Conservation (phyloP, 1,140 invertebrate species). For the Drosophila nebulosa region DNA sequence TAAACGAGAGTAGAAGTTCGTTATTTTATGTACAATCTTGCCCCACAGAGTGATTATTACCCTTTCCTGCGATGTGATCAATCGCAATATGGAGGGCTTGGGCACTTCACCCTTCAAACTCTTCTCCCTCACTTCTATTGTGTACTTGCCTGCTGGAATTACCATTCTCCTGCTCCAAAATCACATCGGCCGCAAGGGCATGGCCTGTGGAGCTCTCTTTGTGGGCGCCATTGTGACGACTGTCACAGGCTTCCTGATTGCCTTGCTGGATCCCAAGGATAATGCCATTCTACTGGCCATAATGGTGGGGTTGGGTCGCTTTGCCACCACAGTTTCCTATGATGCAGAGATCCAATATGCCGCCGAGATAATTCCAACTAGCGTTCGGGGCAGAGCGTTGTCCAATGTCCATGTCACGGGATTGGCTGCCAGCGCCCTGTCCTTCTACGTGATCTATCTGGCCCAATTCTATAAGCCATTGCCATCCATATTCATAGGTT, state of each 20-base stretch:
- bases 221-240: constrained; percentile 82
- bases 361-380: constrained; percentile 86
- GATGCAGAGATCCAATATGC: constrained; percentile 85
- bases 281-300: constrained; percentile 58
- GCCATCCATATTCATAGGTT: constrained; percentile 83
- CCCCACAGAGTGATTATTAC: constrained; percentile 83
- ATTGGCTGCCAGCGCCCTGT: constrained; percentile 77
- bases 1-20: not conserved
- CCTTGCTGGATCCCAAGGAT: constrained; percentile 40
- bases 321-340: constrained; percentile 85
- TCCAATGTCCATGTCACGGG: constrained; percentile 82
- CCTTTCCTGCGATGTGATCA: constrained; percentile 84
- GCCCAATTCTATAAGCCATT: constrained; percentile 82
- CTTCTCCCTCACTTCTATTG: constrained; percentile 82
- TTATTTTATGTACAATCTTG: not conserved
- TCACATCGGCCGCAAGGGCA: constrained; percentile 82
- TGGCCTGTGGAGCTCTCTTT: constrained; percentile 82
- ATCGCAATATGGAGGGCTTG: constrained; percentile 83
- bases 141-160: constrained; percentile 83
- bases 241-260: constrained; percentile 54
- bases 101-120: constrained; percentile 83
- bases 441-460: constrained; percentile 79
- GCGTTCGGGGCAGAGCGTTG: constrained; percentile 83
- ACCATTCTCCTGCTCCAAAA: constrained; percentile 83
- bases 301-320: constrained; percentile 82